Evolutionary conservation across 2,113 vertebrate genomes (phyloP).

Genomic region (Limnothrissa miodon): DNA sequence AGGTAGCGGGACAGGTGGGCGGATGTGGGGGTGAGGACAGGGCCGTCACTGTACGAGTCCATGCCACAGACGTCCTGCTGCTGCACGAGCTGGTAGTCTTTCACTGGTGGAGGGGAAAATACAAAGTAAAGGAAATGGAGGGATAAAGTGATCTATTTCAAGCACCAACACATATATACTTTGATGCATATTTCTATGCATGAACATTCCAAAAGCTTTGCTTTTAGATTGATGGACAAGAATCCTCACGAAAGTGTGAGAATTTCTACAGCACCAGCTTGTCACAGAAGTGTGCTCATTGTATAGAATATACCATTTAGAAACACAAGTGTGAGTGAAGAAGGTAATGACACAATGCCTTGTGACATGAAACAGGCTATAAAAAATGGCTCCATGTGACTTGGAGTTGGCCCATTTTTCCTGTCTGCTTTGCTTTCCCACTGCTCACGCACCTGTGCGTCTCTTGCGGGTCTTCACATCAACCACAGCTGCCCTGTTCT

Average conservation of each 20-base stretch:
- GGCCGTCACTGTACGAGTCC: slow-evolving; percentile 43
- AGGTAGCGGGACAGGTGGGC: slow-evolving; percentile 81
- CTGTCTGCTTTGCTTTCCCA: neutral
- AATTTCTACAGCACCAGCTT: too few relatives aligned
- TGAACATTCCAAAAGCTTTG: too few relatives aligned
- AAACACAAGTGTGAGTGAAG: neutral
- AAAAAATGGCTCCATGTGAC: neutral
- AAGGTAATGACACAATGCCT: too few relatives aligned
- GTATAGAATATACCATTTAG: neutral
- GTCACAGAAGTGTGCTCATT: neutral
- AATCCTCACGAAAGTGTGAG: neutral
- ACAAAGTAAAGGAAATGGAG: neutral
- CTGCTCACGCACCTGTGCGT: slow-evolving; percentile 81
- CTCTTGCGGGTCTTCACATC: slow-evolving; percentile 94
- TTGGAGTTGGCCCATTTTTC: neutral
- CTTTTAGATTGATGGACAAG: too few relatives aligned
- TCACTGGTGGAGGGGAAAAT: slow-evolving; percentile 70
- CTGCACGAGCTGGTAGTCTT: slow-evolving; percentile 91
- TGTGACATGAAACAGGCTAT: too few relatives aligned
- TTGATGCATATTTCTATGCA: neutral
- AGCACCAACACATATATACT: neutral
- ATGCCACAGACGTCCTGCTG: slow-evolving; percentile 68
- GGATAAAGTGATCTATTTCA: neutral
- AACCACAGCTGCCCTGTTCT: slow-evolving; percentile 92
- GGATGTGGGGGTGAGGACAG: slow-evolving; percentile 46